Evolutionary conservation across 2,797 vertebrate genomes (phyloP), one percentile per base, ranked within the genome.

Genomic region (Ciconia nigra): DNA sequence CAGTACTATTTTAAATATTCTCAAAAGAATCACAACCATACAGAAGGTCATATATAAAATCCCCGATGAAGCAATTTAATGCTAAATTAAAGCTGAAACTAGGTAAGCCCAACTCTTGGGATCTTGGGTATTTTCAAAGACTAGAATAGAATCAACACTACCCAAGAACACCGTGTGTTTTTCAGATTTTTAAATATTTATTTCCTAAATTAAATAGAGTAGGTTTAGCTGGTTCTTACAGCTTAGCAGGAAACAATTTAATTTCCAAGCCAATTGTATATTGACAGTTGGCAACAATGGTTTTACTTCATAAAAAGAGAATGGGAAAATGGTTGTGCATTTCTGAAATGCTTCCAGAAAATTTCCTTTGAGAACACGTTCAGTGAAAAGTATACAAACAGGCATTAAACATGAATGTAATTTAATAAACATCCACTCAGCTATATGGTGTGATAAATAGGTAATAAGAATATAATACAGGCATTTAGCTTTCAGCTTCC

Each of bases 191-290:
- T 78, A 96, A 96, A 95, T 96, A 97, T 97, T 96, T 97, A 97
- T 98, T 98, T 97, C 92, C 82, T 92, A 97, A 98, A 97, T 94
- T 93, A 98, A 97, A 97, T 88, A 94, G 91, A 97, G 94, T 47
- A 96, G 89, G 94, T 90, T 97, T 97, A 93, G 83, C 79, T 93
- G 49, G 78, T 97, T 96, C 90, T 91, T 95, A 89, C 82, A 90
- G 74, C 82, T 96, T 97, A 94, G 89, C 86, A 98, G 96, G 94
- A 98, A 98, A 97, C 96, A 97, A 96, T 97, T 95, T 95, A 84
- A 97, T 97, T 98, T 98, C 94, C 77, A 97, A 98, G 94, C 93
- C 92, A 96, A 97, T 96, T 97, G 94, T 95, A 96, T 87, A 96
- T 73, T 94, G 92, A 92, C 80, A 97, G 91, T 92, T 96, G 95